Conservation (phyloP, 2,113 vertebrate genomes). For the Microtus oregoni region DNA sequence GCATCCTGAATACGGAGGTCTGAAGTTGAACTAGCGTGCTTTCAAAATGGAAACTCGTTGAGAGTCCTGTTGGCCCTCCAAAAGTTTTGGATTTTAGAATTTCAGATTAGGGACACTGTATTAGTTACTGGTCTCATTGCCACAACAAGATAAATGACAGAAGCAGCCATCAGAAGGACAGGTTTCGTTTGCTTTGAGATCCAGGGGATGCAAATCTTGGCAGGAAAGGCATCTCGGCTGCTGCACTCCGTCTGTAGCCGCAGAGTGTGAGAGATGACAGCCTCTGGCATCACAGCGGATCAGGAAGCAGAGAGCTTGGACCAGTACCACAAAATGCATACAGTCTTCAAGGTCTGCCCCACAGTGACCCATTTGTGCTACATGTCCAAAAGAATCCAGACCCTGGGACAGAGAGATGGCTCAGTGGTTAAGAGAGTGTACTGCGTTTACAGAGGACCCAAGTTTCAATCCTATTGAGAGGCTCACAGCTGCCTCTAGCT, state of each 20-base stretch:
- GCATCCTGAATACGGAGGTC: not conserved
- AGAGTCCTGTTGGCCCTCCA: not conserved
- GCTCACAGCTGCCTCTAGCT: not conserved
- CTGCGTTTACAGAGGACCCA: not conserved
- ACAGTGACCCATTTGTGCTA: not conserved
- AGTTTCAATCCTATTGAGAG: not conserved
- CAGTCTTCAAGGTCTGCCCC: not conserved
- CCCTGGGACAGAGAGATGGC: not conserved
- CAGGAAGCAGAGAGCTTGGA: not conserved
- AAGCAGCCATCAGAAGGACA: not conserved
- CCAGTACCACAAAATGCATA: too few species aligned
- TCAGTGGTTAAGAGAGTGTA: not conserved
- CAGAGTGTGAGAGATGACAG: not conserved
- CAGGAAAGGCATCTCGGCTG: not conserved
- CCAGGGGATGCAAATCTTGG: not conserved
- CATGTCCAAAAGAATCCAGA: not conserved
- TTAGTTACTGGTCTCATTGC: not conserved
- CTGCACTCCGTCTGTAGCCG: not conserved
- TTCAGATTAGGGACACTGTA: not conserved
- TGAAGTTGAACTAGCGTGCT: not conserved
- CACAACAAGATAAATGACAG: not conserved
- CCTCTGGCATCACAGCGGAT: not conserved
- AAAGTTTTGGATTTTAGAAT: not conserved
- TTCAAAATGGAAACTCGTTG: not conserved
- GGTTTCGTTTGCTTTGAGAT: not conserved